Evolutionary conservation across 2,888 invertebrate genomes (phyloP), one percentile per base, ranked within the genome.

Genomic region (Athrips mouffetella): DNA sequence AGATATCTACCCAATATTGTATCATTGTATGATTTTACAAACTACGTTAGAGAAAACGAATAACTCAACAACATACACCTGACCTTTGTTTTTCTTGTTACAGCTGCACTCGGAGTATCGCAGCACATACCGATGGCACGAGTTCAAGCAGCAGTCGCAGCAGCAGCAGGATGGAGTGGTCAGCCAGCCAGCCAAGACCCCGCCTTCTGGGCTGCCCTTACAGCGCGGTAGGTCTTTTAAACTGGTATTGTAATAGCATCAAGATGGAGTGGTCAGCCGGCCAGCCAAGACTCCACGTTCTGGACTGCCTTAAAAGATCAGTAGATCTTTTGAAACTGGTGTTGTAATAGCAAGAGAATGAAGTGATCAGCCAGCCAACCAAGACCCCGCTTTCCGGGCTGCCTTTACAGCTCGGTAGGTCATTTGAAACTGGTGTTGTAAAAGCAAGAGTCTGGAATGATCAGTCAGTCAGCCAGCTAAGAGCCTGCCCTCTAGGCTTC

Each of bases 41-140:
- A n/a, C n/a, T n/a, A n/a, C n/a, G n/a, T n/a, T n/a, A n/a, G n/a
- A n/a, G n/a, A n/a, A n/a, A n/a, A n/a, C n/a, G n/a, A n/a, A n/a
- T n/a, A n/a, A n/a, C n/a, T n/a, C n/a, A n/a, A n/a, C n/a, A n/a
- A n/a, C n/a, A n/a, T n/a, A n/a, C n/a, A n/a, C n/a, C 8, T 15
- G 21, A 11, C 3, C 6, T 11, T 18, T 6, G 4, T 18, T n/a
- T 11, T 39, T 5, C 46, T 80, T 77, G 76, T 75, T 89, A 60
- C 92, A 96, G 95, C 93, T 96, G 91, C 96, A 96, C 90, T 96
- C 96, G 81, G 96, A 96, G 88, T 96, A 96, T 89, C 92, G 96
- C 91, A 96, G 96, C 92, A 96, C 96, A 70, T 96, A 96, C 91
- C 92, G 95, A 92, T 96, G 96, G 96, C 96, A 96, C 92, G 96